Base-by-base conservation (phyloP, 1,140 invertebrate species). In the Mizuhopecten yessoensis region DNA sequence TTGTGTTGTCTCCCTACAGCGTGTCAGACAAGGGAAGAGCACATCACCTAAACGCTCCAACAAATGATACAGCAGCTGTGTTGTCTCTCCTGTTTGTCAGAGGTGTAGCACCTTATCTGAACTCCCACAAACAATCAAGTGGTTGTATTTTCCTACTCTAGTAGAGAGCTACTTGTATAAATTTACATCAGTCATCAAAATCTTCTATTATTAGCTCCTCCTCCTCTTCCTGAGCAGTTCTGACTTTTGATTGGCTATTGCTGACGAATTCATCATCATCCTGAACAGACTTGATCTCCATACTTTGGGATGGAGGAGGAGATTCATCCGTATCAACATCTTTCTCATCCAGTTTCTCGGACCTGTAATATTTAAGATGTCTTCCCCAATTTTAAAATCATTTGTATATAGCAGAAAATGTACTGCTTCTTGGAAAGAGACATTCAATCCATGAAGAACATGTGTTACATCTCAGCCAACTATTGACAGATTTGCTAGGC, bases 131-230 rank as follows among this genome's bases (percentile, higher is more conserved):
- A 13, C 9, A 45, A 45, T 45, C 42, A 10, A 45, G 17, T 20
- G 17, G 9, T 45, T 45, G 9, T 45, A 1, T 15, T 13, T 45
- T 29, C 87, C 36, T 15, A 34, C 9, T 87, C n/a, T 33, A 9
- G 39, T n/a, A 45, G 33, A 33, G 11, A 34, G n/a, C 34, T 15
- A 39, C 36, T 29, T 33, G 33, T 1, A 49, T 34, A 88, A n/a
- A 45, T 49, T 39, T 5, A 49, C 42, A n/a, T 94, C 91, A 94
- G 86, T 95, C 95, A 90, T 94, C 93, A 93, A 93, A 95, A 36
- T 95, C 95, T 36, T 94, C 94, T 75, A 95, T 95, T 13, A 90
- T 87, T 33, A 92, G 86, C n/a, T 95, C 95, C 23, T 94, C 95
- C 23, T 94, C 93, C 7, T 94, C 93, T 34, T 95, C 94, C n/a